phyloP scores from a whole-genome alignment of 1,140 invertebrate genomes.

The Cheumatopsyche charites region DNA sequence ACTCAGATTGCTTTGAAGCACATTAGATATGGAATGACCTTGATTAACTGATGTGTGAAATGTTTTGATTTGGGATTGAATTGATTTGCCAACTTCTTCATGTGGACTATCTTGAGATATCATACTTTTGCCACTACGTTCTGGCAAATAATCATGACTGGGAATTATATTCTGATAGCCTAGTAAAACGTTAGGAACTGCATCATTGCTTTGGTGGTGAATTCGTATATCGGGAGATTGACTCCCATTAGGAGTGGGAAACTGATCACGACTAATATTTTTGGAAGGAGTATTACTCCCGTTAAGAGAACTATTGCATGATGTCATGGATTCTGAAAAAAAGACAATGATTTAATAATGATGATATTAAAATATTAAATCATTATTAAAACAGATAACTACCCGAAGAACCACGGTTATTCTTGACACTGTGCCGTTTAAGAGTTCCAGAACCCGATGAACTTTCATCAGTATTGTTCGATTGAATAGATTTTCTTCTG shows the following conservation, averaged over 20 bases:
- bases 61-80: not conserved
- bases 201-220: constrained; percentile 47
- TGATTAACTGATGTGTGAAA: not conserved
- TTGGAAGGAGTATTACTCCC: constrained; percentile 39
- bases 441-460: constrained; percentile 68
- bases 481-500: constrained; percentile 55
- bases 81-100: not conserved
- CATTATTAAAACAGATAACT: not conserved
- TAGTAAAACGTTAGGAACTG: constrained; percentile 35
- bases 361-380: constrained; percentile 21
- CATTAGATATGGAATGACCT: not conserved
- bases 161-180: constrained; percentile 34
- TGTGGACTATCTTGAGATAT: not conserved
- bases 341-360: constrained; percentile 26
- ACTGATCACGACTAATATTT: constrained; percentile 28
- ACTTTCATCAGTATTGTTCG: constrained; percentile 60
- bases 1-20: not conserved
- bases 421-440: constrained; percentile 59
- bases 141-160: constrained; percentile 19
- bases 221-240: constrained; percentile 45
- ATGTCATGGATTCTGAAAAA: constrained; percentile 49
- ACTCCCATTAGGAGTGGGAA: constrained; percentile 12
- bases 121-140: not conserved
- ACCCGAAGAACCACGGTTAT: constrained; percentile 52
- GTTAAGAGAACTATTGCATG: constrained; percentile 37